A percentile compares a stretch with the other conserved stretches of the same genome.
Evolutionary conservation across 2,113 vertebrate species (phyloP).

Genomic region (Lonchura striata): DNA sequence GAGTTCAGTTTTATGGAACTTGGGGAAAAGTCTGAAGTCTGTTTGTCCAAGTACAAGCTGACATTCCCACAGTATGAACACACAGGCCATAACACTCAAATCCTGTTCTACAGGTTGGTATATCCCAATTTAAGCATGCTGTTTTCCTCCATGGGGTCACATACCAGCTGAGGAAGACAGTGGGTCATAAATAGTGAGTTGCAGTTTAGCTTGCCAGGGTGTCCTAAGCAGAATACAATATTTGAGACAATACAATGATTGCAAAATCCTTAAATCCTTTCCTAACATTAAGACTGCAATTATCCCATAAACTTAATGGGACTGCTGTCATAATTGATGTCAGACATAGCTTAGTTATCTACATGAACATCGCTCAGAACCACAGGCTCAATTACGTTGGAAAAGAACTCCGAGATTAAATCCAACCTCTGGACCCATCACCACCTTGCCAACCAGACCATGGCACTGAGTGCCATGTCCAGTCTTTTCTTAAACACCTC

Average conservation of each 20-base stretch:
- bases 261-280: conserved; percentile 9
- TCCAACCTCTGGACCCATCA: background rate
- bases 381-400: background rate
- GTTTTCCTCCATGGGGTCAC: background rate
- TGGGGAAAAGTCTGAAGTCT: background rate
- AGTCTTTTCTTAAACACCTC: background rate
- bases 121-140: background rate
- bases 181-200: background rate
- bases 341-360: background rate
- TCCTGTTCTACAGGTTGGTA: background rate
- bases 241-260: background rate
- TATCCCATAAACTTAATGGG: background rate
- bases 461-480: fast-evolving
- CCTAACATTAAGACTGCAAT: background rate
- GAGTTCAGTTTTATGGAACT: background rate
- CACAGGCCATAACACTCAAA: background rate
- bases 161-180: background rate
- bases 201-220: background rate
- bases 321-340: background rate
- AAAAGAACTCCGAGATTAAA: background rate
- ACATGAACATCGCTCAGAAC: background rate
- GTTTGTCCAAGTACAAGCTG: background rate
- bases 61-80: background rate
- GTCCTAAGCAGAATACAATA: background rate
- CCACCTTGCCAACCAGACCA: background rate